These are phyloP conservation scores for Harpagoxenus sublaevis DNA, from an alignment of 2,888 invertebrate species.

Conservation along the genomic window DNA sequence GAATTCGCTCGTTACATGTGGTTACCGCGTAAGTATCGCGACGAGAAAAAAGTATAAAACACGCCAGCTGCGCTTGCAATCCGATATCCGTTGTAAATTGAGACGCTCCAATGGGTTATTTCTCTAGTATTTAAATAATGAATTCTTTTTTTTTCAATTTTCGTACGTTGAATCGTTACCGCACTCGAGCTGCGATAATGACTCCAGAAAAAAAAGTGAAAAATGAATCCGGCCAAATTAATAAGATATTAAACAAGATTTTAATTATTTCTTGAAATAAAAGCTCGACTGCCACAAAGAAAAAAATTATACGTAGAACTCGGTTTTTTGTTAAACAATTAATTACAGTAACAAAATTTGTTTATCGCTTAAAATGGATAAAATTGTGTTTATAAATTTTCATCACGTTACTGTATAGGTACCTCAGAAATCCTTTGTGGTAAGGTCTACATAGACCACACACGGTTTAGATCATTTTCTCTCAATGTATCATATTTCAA, in stretches of 20 bases:
- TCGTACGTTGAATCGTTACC: not conserved
- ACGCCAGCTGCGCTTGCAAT: conserved; percentile 30
- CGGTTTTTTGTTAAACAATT: not conserved
- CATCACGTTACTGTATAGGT: not conserved
- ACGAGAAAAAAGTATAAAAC: not conserved
- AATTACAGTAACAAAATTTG: not conserved
- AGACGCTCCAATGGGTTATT: not conserved
- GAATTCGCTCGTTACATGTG: conserved; percentile 39
- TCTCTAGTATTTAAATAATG: conserved; percentile 21
- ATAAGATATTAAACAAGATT: not conserved
- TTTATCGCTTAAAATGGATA: not conserved
- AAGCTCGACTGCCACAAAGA: not conserved
- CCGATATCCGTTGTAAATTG: conserved; percentile 53
- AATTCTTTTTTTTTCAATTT: not conserved
- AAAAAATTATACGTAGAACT: not conserved
- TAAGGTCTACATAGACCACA: not conserved
- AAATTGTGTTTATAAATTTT: not conserved
- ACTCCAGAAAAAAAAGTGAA: not conserved
- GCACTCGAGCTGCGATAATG: not conserved
- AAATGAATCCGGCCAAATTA: not conserved
- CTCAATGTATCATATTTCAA: not conserved
- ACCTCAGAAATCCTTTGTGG: conserved; percentile 6
- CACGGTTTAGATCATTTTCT: not conserved
- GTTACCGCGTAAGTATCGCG: conserved; percentile 39
- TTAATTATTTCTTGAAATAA: not conserved